phyloP scores from a whole-genome alignment of 1,140 invertebrate species.

The Cardiocondyla obscurior region DNA sequence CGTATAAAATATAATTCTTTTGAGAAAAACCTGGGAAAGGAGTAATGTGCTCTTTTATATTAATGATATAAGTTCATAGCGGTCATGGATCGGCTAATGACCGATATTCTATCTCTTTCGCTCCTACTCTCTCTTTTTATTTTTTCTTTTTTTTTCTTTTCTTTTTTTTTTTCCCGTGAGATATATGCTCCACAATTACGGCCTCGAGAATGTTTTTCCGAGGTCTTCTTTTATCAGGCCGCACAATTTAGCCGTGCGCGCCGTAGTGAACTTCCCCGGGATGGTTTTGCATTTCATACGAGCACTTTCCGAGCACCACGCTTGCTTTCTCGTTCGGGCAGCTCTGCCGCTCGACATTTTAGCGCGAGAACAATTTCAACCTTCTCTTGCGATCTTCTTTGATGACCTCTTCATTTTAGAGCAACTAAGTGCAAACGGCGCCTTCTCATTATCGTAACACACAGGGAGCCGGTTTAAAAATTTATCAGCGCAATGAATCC shows the following conservation, averaged over 20 bases:
- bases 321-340: not conserved
- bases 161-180: not conserved
- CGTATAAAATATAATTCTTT: not conserved
- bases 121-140: not conserved
- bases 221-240: slow-evolving; percentile 6
- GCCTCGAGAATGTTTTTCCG: not conserved
- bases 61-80: not conserved
- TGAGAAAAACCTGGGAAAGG: not conserved
- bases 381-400: slow-evolving; percentile 25
- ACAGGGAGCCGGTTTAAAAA: slow-evolving; percentile 15
- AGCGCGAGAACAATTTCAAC: not conserved
- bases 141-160: not conserved
- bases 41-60: not conserved
- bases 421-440: slow-evolving; percentile 14
- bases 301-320: not conserved
- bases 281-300: slow-evolving; percentile 33
- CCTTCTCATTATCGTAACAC: slow-evolving; percentile 19
- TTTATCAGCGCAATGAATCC: slow-evolving; percentile 4
- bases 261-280: not conserved
- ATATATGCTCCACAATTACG: not conserved
- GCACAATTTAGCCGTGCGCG: slow-evolving; percentile 17
- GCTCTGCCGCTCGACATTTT: not conserved
- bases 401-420: slow-evolving; percentile 13
- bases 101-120: too few relatives aligned
- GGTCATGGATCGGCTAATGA: not conserved